Evolutionary conservation across 2,797 vertebrate species (phyloP).

Genomic region (Remorina albescens): DNA sequence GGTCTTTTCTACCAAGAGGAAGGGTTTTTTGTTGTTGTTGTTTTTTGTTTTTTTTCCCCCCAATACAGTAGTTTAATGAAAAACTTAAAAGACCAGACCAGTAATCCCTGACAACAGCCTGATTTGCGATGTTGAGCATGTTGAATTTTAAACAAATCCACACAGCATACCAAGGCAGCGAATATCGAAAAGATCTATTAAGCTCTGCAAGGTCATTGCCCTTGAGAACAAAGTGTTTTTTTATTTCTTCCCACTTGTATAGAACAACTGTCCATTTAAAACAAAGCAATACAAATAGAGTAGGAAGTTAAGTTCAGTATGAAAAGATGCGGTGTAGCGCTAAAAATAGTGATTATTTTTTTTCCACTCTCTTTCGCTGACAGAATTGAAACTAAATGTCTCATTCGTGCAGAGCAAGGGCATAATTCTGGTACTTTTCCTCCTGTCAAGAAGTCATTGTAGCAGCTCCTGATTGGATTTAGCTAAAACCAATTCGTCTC

Average conservation of each 20-base stretch:
- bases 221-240: conserved; percentile 35
- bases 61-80: conserved; percentile 76
- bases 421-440: conserved; percentile 47
- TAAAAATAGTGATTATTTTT: neutral
- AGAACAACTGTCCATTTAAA: conserved; percentile 47
- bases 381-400: conserved; percentile 48
- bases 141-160: conserved; percentile 75
- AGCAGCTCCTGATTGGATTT: conserved; percentile 66
- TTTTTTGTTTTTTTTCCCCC: conserved; percentile 67
- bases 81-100: conserved; percentile 64
- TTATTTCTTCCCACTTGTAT: neutral
- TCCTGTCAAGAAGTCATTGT: conserved; percentile 54
- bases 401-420: conserved; percentile 31
- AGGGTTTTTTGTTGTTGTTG: too few species aligned
- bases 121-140: conserved; percentile 80
- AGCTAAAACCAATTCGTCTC: conserved; percentile 63
- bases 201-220: conserved; percentile 68
- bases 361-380: conserved; percentile 36
- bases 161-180: conserved; percentile 60
- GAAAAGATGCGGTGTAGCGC: conserved; percentile 19
- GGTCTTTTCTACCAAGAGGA: conserved; percentile 45
- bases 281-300: conserved; percentile 26
- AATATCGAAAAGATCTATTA: conserved; percentile 62
- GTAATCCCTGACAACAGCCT: conserved; percentile 79
- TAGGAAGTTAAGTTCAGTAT: neutral